These are phyloP conservation scores for Struthidea cinerea DNA, from an alignment of 2,113 vertebrate genomes.

Conservation along the genomic window DNA sequence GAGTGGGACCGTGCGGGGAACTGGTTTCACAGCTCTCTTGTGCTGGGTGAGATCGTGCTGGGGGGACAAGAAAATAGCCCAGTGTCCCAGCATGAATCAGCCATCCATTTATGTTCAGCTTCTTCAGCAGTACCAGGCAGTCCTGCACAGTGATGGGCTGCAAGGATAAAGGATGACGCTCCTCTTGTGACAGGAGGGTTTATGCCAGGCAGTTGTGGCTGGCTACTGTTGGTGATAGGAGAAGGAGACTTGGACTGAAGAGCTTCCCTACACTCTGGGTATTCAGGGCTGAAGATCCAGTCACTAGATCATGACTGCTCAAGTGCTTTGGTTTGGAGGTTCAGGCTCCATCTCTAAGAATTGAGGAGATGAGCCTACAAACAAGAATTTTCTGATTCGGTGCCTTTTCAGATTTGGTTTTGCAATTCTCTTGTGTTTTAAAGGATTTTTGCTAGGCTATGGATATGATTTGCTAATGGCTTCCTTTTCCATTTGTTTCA, in stretches of 20 bases:
- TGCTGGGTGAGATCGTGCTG: background rate
- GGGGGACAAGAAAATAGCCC: background rate
- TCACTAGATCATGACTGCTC: background rate
- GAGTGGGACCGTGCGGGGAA: background rate
- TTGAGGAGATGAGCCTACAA: background rate
- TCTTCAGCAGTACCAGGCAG: conserved; percentile 43
- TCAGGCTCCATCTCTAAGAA: background rate
- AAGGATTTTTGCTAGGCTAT: background rate
- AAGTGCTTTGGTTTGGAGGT: background rate
- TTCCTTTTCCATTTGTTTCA: background rate
- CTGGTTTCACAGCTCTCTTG: background rate
- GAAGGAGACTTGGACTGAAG: background rate
- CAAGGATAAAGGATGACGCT: conserved; percentile 13
- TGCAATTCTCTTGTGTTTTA: background rate
- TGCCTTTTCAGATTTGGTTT: background rate
- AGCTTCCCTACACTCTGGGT: background rate
- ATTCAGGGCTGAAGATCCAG: background rate
- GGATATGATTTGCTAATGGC: background rate
- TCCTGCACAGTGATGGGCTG: background rate
- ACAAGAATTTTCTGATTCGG: background rate
- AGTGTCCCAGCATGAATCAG: conserved; percentile 49
- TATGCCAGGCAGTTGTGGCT: background rate
- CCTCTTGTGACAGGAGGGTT: background rate
- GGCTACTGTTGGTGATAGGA: background rate
- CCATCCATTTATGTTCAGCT: background rate